Evolutionary conservation across 2,888 invertebrate species (phyloP).

Genomic region (Orthosia incerta): DNA sequence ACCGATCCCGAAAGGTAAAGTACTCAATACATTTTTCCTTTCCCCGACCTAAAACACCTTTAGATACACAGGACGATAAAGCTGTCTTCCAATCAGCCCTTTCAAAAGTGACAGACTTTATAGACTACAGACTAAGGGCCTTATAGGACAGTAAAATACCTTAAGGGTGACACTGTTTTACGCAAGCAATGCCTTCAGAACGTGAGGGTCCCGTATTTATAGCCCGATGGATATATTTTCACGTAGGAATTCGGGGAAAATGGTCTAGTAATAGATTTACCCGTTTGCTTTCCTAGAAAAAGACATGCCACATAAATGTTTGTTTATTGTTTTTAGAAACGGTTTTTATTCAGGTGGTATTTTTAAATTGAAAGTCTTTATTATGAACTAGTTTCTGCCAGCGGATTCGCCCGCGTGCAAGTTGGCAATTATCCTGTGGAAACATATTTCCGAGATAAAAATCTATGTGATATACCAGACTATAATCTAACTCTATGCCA

Average conservation of each 20-base stretch:
- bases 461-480: too few species aligned
- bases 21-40: slow-evolving; percentile 55
- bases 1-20: slow-evolving; percentile 33
- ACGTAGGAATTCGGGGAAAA: slow-evolving; percentile 37
- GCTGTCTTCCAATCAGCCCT: slow-evolving; percentile 59
- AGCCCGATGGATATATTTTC: slow-evolving; percentile 48
- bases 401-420: too few species aligned
- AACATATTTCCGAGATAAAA: too few species aligned
- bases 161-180: slow-evolving; percentile 63
- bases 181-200: slow-evolving; percentile 41
- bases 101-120: slow-evolving; percentile 60
- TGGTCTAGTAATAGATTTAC: slow-evolving; percentile 36
- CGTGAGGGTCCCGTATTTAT: slow-evolving; percentile 54
- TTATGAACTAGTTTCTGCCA: too few species aligned
- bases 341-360: not conserved
- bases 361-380: not conserved
- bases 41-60: slow-evolving; percentile 37
- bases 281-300: slow-evolving; percentile 14
- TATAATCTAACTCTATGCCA: too few species aligned
- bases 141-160: slow-evolving; percentile 59
- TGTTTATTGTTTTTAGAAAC: slow-evolving; percentile 2
- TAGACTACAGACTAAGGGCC: slow-evolving; percentile 52
- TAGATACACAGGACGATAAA: slow-evolving; percentile 54
- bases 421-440: too few species aligned
- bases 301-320: not conserved